These are phyloP conservation scores for Pachyramphus minor DNA, from an alignment of 2,113 vertebrate species.

Conservation along the genomic window DNA sequence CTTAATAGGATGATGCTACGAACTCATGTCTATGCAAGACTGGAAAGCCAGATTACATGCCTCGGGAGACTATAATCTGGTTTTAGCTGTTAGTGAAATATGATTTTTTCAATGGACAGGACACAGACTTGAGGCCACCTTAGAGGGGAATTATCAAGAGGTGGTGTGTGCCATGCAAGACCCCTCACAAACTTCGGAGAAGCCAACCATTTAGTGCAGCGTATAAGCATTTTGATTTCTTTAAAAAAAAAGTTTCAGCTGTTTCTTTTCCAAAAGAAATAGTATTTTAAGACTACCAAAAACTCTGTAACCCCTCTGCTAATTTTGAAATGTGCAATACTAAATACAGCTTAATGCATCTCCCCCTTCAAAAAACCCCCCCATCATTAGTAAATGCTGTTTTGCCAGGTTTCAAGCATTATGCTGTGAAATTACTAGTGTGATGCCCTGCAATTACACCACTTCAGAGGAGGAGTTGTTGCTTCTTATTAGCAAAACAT, in stretches of 20 bases:
- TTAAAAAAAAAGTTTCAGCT: not conserved
- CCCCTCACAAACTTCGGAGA: not conserved
- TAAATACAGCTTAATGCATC: not conserved
- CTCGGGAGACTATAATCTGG: not conserved
- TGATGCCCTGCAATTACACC: not conserved
- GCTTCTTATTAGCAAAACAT: not conserved
- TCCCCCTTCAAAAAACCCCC: not conserved
- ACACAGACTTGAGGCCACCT: not conserved
- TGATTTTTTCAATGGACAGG: not conserved
- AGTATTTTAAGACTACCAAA: not conserved
- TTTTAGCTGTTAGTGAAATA: not conserved
- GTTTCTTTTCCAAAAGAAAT: not conserved
- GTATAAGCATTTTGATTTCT: not conserved
- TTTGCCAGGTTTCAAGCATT: not conserved
- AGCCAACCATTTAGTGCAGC: not conserved
- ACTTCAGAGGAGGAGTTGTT: not conserved
- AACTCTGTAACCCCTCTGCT: not conserved
- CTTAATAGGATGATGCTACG: conserved; percentile 53
- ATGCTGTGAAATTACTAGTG: not conserved
- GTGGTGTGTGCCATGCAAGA: not conserved
- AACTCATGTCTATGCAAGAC: conserved; percentile 33
- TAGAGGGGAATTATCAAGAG: not conserved
- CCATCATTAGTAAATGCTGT: not conserved
- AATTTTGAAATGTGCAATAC: not conserved
- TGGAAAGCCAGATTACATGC: conserved; percentile 39